phyloP scores from a whole-genome alignment of 2,888 invertebrate genomes.

The Siphlonurus alternatus region DNA sequence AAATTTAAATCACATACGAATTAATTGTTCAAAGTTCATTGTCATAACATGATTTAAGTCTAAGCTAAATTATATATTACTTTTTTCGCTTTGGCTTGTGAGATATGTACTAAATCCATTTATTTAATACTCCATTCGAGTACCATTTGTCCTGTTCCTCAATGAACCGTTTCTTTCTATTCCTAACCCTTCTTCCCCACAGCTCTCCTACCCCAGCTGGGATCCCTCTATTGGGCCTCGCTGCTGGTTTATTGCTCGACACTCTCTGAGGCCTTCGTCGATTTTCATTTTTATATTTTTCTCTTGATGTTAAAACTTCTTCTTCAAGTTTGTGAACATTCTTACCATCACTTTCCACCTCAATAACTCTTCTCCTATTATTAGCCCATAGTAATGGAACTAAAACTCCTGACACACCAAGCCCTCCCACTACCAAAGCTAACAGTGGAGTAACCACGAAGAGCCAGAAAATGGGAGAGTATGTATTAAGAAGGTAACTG shows the following conservation, averaged over 20 bases:
- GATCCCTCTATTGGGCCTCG: neutral
- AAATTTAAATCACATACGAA: too few relatives aligned
- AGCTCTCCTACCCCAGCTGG: neutral
- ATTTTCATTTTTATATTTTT: neutral
- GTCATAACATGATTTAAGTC: too few relatives aligned
- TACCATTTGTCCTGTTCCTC: too few relatives aligned
- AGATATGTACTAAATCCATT: too few relatives aligned
- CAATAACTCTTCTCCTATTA: neutral
- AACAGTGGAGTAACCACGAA: neutral
- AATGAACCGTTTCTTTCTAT: neutral
- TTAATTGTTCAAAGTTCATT: too few relatives aligned
- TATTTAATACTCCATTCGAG: too few relatives aligned
- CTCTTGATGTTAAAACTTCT: neutral
- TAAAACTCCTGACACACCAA: neutral
- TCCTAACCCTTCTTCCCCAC: neutral
- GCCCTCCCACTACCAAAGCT: neutral
- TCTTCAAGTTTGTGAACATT: neutral
- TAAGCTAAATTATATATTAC: too few relatives aligned
- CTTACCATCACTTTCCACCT: neutral
- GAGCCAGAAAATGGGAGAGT: neutral
- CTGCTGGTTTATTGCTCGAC: neutral
- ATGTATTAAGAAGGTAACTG: neutral
- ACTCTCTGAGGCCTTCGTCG: neutral
- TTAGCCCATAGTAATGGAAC: neutral
- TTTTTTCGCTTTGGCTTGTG: too few relatives aligned